Percentiles rank a stretch among this genome's conserved stretches.
Conservation (phyloP, 2,113 vertebrate species). For the Callospermophilus lateralis region DNA sequence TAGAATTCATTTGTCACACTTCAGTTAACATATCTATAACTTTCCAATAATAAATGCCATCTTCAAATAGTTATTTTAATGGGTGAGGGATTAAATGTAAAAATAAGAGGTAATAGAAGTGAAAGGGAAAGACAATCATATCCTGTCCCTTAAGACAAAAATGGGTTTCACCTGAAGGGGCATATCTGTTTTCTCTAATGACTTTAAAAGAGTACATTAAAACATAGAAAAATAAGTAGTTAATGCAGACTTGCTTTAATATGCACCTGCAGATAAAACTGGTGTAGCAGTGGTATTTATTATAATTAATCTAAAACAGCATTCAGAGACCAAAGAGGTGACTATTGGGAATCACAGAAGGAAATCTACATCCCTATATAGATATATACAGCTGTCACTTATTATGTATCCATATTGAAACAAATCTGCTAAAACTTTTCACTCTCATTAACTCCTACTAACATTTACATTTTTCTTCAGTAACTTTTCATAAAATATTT, state of each 20-base stretch:
- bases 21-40: constrained; percentile 82
- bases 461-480: not conserved
- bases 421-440: not conserved
- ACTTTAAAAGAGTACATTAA: constrained; percentile 28
- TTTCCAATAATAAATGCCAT: constrained; percentile 73
- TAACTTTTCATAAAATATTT: not conserved
- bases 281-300: not conserved
- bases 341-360: not conserved
- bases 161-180: constrained; percentile 24
- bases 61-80: constrained; percentile 82
- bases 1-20: constrained; percentile 84
- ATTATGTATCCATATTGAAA: not conserved
- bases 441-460: not conserved
- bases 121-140: constrained; percentile 72
- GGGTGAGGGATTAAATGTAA: constrained; percentile 81
- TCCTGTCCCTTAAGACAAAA: constrained; percentile 48
- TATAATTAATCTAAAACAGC: constrained; percentile 33
- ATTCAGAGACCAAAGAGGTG: not conserved
- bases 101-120: constrained; percentile 73
- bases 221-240: constrained; percentile 24
- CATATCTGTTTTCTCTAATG: constrained; percentile 29
- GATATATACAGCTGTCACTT: not conserved
- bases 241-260: not conserved
- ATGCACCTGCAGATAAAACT: not conserved
- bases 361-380: not conserved